Evolutionary conservation across 2,888 invertebrate genomes (phyloP), one percentile per base, ranked within the genome.

Genomic region (Agonum fuliginosum): DNA sequence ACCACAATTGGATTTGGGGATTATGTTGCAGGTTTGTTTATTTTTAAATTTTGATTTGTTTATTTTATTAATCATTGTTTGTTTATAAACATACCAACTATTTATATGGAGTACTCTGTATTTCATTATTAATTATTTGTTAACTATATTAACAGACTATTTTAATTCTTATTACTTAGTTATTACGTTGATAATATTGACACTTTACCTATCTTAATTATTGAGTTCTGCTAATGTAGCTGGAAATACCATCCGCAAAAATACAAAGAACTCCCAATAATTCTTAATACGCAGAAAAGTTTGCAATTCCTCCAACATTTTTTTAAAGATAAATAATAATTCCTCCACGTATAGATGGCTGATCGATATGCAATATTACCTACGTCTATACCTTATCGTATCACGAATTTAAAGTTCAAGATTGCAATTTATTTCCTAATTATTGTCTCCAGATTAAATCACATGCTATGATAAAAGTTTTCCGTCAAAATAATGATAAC

Each of bases 1-100:
- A 94, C 95, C 1, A 96, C 96, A 2, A 97, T 97, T 80, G 97
- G 97, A 41, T 97, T 97, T 86, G 97, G 97, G n/a, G 97, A 97
- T 86, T 92, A 92, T 83, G 96, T 97, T 27, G 96, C 97, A 86
- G 95, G 95, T 94, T 87, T 83, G 81, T 67, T 48, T 30, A 2
- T 1, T 62, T 62, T 58, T 14, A 24, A 24, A 8, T 27, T 27
- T 58, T 30, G 27, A n/a, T 58, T 20, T 48, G 17, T 48, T 48
- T 20, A 30, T 30, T 5, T 30, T 30, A 30, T 30, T 30, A 5
- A n/a, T 46, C 0, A 46, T 14, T 46, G 46, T 48, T 48, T 41
- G 14, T 43, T 43, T 43, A 43, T 43, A 14, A 14, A 12, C 43
- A n/a, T n/a, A n/a, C n/a, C n/a, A n/a, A n/a, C n/a, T n/a, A n/a